Evolutionary conservation across 2,113 vertebrate species (phyloP).

Genomic region (Rhinolophus sinicus): DNA sequence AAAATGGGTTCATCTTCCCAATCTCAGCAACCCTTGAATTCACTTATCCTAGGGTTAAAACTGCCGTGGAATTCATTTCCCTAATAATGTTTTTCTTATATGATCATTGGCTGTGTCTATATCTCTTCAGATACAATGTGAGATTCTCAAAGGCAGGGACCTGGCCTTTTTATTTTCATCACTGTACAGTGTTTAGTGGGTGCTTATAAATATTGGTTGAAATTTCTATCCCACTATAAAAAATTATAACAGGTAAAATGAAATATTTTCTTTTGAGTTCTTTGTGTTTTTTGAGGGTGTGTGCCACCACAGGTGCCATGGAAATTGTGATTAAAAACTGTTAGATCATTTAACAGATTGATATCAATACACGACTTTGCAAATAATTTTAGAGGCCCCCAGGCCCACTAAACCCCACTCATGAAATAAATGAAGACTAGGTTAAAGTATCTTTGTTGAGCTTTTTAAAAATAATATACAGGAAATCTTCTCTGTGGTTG

Average conservation of each 20-base stretch:
- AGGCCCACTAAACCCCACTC: background rate
- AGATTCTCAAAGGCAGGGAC: background rate
- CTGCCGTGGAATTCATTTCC: background rate
- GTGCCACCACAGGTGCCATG: background rate
- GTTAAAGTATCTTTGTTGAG: background rate
- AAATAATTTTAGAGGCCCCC: background rate
- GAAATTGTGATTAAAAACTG: background rate
- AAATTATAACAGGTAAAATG: background rate
- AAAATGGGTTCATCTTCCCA: background rate
- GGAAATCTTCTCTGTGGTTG: background rate
- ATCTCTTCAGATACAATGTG: background rate
- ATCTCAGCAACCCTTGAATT: background rate
- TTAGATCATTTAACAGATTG: background rate
- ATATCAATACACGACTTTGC: background rate
- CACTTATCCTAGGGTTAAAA: background rate
- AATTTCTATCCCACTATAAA: background rate
- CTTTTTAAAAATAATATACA: background rate
- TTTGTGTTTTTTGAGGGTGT: background rate
- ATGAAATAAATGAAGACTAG: background rate
- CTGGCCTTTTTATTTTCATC: background rate
- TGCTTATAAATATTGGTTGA: background rate
- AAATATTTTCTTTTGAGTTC: background rate
- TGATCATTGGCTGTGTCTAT: background rate
- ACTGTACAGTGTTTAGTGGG: background rate
- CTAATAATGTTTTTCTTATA: background rate